These are phyloP conservation scores for Nomada ferruginata DNA, from an alignment of 2,888 invertebrate species.

Conservation along the genomic window DNA sequence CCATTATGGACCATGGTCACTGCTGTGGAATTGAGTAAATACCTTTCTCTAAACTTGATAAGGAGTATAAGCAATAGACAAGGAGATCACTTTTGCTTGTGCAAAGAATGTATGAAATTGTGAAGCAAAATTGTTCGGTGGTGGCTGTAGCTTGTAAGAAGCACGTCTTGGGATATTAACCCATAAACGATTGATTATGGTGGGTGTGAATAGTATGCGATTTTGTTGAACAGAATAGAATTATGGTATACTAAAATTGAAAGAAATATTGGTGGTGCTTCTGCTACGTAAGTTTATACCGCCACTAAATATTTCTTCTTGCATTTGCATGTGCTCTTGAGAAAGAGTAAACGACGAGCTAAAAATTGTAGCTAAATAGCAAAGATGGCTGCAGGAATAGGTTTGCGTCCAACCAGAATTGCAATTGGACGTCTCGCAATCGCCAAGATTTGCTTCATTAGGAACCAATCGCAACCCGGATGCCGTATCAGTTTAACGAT, in stretches of 20 bases:
- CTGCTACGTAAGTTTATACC: not conserved
- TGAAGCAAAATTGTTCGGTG: no score
- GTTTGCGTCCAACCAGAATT: conserved; percentile 33
- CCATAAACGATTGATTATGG: no score
- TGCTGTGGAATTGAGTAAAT: not conserved
- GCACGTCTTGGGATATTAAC: no score
- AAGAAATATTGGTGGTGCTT: no score
- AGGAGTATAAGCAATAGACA: no score
- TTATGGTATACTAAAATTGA: no score
- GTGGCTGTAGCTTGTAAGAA: no score
- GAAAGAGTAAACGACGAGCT: not conserved
- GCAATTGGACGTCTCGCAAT: conserved; percentile 44
- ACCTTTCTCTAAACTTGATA: not conserved
- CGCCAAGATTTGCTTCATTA: conserved; percentile 43
- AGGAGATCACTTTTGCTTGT: no score
- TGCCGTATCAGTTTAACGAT: conserved; percentile 44
- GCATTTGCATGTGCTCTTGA: not conserved
- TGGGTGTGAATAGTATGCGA: no score
- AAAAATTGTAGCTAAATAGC: not conserved
- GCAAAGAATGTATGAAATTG: no score
- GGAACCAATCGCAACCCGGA: conserved; percentile 24
- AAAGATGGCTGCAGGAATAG: conserved; percentile 29
- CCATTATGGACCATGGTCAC: conserved; percentile 10
- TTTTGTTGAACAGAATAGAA: no score
- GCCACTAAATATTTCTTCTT: not conserved